These are phyloP conservation scores for Oceanodroma leucorhoa DNA, from an alignment of 2,797 vertebrate species.

Conservation along the genomic window DNA sequence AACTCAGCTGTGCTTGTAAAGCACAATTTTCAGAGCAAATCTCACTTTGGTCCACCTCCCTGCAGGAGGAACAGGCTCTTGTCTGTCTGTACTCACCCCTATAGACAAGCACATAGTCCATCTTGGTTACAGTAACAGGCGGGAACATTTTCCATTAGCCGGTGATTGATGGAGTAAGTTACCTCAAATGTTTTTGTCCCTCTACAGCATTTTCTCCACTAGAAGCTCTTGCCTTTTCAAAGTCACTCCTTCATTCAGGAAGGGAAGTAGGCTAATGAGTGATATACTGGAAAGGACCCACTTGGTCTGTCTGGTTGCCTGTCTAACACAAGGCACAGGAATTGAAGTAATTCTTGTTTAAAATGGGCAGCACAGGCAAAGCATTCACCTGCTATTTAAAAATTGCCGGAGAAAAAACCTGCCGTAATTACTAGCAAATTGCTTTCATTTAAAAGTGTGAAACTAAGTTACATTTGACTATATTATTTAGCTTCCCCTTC, in stretches of 20 bases:
- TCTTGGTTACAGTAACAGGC: background rate
- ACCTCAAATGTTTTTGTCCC: background rate
- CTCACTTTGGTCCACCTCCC: background rate
- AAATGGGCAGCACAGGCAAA: background rate
- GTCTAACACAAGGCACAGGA: background rate
- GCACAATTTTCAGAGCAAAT: background rate
- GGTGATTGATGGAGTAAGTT: background rate
- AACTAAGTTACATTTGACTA: background rate
- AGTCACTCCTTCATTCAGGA: background rate
- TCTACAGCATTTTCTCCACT: background rate
- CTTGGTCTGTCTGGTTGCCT: background rate
- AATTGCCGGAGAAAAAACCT: background rate
- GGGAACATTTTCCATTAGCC: background rate
- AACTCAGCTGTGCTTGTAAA: background rate
- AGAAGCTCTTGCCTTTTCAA: background rate
- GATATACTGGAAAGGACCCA: background rate
- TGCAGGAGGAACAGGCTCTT: background rate
- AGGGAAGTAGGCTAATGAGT: background rate
- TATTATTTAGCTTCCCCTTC: background rate
- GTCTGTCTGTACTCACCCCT: background rate
- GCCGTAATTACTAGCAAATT: background rate
- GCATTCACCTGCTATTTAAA: background rate
- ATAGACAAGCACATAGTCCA: background rate
- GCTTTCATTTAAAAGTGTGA: background rate
- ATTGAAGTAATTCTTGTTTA: background rate